Percentiles rank a stretch among this genome's conserved stretches.
phyloP scores from a whole-genome alignment of 2,797 vertebrate genomes.

The Microchirus variegatus region DNA sequence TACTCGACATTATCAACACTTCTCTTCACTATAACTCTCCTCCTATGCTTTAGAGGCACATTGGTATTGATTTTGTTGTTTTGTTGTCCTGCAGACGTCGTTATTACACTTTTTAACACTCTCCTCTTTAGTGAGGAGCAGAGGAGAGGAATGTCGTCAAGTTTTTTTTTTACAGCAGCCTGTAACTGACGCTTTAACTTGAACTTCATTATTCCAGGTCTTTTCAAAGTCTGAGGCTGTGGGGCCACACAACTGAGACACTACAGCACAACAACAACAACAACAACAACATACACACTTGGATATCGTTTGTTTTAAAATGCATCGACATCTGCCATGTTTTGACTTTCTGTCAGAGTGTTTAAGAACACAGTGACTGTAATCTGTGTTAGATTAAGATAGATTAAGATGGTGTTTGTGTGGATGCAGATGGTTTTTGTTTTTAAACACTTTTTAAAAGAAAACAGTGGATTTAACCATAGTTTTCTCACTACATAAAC shows the following conservation, averaged over 20 bases:
- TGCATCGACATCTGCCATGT: no score
- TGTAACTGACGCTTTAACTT: conserved; percentile 29
- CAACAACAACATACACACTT: no score
- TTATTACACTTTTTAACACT: conserved; percentile 35
- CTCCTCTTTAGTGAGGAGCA: conserved; percentile 31
- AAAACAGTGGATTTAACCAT: no score
- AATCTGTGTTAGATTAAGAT: no score
- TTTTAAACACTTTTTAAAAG: no score
- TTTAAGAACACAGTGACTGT: no score
- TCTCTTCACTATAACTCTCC: conserved; percentile 44
- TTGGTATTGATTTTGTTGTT: conserved; percentile 31
- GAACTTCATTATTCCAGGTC: conserved; percentile 44
- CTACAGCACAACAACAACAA: no score
- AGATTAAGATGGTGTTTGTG: no score
- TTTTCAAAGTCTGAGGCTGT: background rate
- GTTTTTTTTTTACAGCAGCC: conserved; percentile 26
- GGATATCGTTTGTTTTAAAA: no score
- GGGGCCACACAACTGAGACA: background rate
- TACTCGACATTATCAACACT: conserved; percentile 81
- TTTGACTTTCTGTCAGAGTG: no score
- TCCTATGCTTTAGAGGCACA: conserved; percentile 53
- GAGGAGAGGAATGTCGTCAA: conserved; percentile 18
- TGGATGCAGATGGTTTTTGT: no score
- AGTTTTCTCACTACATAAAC: no score
- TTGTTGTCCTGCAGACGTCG: conserved; percentile 31